Evolutionary conservation across 2,113 vertebrate genomes (phyloP), one percentile per base, ranked within the genome.

Genomic region (Pardalotus punctatus): DNA sequence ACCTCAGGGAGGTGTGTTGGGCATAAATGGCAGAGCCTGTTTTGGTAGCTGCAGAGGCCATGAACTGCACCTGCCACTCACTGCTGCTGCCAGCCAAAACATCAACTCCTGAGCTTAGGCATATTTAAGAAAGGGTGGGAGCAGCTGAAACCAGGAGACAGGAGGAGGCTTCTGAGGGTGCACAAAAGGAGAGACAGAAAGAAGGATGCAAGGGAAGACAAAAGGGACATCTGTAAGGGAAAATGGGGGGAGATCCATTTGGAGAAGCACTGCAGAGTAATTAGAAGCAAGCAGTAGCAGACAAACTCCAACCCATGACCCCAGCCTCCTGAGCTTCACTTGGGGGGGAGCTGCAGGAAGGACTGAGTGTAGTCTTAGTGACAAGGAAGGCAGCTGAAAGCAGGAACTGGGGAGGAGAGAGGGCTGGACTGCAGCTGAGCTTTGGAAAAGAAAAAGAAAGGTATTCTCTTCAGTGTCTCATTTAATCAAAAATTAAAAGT

Each of bases 231-330:
- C 31, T 19, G 0, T 12, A 60, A 38, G 31, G 27, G 7, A 40
- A 51, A 61, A 42, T 1, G 1, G 1, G 28, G 12, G 10, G 12
- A 73, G 50, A 48, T 20, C 13, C 3, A 3, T 21, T 48, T 45
- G 25, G 58, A 58, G 28, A 42, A 77, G 33, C 14, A 33, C 27
- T n/a, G 33, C 14, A 45, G 28, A 72, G 22, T 25, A 31, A 18
- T 22, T 31, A 76, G 62, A 29, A 77, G 57, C 24, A 56, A 57
- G 36, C 48, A 73, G 33, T 16, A 36, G 31, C 20, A 65, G 28
- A 12, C 3, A 31, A 53, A 53, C 8, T 2, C 5, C 53, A 57
- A 9, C 27, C 12, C 0, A 0, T 43, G 21, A 36, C 27, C 5
- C 14, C 45, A 57, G 33, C 22, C 28, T 61, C 2, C 22, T 60